Evolutionary conservation across 2,113 vertebrate species (phyloP).

Genomic region (Hemiprocne comata): DNA sequence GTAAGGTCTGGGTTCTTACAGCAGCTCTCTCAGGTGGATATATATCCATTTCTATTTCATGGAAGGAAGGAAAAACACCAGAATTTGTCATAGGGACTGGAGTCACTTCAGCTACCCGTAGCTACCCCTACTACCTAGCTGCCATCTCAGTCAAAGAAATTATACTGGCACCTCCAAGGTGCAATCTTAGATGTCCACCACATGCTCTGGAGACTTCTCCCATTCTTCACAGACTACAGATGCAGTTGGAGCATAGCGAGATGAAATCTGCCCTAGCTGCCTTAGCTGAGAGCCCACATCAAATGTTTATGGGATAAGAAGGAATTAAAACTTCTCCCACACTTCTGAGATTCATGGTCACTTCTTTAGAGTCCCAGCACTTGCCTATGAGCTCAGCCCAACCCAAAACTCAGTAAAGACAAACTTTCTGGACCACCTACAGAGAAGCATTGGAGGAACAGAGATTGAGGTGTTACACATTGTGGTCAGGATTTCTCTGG

Average conservation of each 20-base stretch:
- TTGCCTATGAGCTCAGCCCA: neutral
- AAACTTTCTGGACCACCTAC: neutral
- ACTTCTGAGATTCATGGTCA: neutral
- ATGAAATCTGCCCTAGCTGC: neutral
- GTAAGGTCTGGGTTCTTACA: neutral
- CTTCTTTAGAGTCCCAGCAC: neutral
- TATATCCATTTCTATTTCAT: neutral
- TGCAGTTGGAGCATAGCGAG: neutral
- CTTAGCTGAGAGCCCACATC: neutral
- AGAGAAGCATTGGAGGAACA: neutral
- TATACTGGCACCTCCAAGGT: neutral
- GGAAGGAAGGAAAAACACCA: neutral
- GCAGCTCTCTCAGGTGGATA: neutral
- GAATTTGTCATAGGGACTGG: neutral
- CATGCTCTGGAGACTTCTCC: fast-evolving
- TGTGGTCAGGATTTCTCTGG: neutral
- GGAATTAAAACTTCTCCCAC: neutral
- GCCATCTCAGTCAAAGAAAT: neutral
- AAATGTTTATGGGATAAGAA: neutral
- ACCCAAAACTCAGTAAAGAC: neutral
- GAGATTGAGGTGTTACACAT: neutral
- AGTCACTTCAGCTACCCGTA: neutral
- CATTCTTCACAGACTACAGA: neutral
- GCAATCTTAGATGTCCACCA: neutral
- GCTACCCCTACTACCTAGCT: neutral